Evolutionary conservation across 2,797 vertebrate species (phyloP).

Genomic region (Alcedo atthis): DNA sequence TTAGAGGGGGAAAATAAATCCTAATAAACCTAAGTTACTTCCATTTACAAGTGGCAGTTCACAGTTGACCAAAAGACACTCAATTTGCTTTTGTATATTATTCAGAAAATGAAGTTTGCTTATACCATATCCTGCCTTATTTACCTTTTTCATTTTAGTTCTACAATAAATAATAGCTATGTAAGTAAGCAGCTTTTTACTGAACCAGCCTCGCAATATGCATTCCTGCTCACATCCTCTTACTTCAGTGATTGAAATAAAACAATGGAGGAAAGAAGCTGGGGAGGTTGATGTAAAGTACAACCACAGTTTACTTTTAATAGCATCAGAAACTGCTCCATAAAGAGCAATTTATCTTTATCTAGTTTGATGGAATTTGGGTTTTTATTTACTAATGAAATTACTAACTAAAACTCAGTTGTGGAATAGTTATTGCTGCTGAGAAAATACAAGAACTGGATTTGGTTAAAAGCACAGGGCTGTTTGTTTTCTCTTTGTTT

Average conservation of each 20-base stretch:
- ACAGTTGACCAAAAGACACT: neutral
- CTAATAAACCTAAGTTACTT: neutral
- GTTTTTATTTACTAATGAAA: neutral
- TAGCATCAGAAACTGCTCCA: neutral
- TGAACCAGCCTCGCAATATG: neutral
- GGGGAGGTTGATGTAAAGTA: neutral
- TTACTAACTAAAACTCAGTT: neutral
- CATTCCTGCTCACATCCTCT: neutral
- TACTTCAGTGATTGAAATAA: neutral
- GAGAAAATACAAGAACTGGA: neutral
- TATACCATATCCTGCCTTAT: neutral
- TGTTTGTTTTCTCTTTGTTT: conserved; percentile 12
- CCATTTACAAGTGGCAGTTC: conserved; percentile 1
- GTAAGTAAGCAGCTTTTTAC: neutral
- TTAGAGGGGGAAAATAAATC: neutral
- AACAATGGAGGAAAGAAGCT: neutral
- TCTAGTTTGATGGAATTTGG: neutral
- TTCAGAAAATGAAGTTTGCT: neutral
- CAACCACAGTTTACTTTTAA: neutral
- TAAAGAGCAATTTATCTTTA: neutral
- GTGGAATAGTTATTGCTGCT: neutral
- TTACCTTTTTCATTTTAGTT: neutral
- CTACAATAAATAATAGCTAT: neutral
- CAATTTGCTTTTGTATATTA: neutral
- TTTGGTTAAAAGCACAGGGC: neutral